Percentiles rank a stretch among this genome's conserved stretches.
Evolutionary conservation across 2,888 invertebrate species (phyloP).

Genomic region (Caenorhabditis sulstoni): DNA sequence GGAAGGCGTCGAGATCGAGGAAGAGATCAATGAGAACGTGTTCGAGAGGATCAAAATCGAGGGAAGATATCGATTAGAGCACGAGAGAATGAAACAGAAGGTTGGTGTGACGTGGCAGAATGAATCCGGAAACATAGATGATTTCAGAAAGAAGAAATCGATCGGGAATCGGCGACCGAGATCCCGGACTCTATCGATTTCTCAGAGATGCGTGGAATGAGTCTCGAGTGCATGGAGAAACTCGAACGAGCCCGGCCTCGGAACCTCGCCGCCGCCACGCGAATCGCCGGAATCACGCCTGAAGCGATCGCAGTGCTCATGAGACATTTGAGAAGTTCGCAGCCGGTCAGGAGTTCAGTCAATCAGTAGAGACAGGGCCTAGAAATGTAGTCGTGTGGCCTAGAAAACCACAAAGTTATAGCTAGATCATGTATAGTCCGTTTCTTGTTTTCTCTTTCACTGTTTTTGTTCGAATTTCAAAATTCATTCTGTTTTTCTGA

Average conservation of each 20-base stretch:
- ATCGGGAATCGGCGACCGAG: conserved; percentile 66
- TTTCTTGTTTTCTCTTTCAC: not conserved
- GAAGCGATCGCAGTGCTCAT: conserved; percentile 71
- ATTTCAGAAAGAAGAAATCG: conserved; percentile 67
- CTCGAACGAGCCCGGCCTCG: conserved; percentile 73
- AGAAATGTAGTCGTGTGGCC: too few species aligned
- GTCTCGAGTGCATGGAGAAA: conserved; percentile 83
- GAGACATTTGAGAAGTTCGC: conserved; percentile 62
- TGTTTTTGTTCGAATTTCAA: not conserved
- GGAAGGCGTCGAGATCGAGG: conserved; percentile 6
- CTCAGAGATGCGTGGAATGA: conserved; percentile 84
- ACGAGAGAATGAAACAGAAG: conserved; percentile 66
- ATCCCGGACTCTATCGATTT: conserved; percentile 76
- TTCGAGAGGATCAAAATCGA: conserved; percentile 65
- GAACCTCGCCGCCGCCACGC: conserved; percentile 79
- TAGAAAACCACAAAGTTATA: too few species aligned
- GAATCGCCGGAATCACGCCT: conserved; percentile 76
- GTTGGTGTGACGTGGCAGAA: conserved; percentile 27
- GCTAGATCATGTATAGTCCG: not conserved
- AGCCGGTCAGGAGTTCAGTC: too few species aligned
- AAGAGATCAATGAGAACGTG: conserved; percentile 28
- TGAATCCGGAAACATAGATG: not conserved
- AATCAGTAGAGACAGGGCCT: too few species aligned
- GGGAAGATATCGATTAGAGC: conserved; percentile 68
- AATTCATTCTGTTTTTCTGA: not conserved